Evolutionary conservation across 2,113 vertebrate genomes (phyloP).

Genomic region (Dascyllus trimaculatus): DNA sequence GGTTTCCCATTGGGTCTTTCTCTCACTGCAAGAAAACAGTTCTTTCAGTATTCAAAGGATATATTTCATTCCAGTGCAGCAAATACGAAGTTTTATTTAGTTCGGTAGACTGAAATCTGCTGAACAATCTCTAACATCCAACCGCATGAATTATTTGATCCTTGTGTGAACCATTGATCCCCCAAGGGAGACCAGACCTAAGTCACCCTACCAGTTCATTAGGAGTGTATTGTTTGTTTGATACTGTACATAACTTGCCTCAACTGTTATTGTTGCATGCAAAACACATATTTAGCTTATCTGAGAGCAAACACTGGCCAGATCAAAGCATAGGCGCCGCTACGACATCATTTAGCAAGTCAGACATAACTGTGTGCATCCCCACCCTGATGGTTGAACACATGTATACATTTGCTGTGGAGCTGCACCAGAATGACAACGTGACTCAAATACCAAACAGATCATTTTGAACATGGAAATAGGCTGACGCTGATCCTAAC

Average conservation of each 20-base stretch:
- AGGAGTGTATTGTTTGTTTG: slow-evolving; percentile 40
- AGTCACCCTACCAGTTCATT: slow-evolving; percentile 26
- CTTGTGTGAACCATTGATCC: background rate
- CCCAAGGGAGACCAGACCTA: slow-evolving; percentile 5
- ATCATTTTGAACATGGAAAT: slow-evolving; percentile 40
- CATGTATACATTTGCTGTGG: slow-evolving; percentile 29
- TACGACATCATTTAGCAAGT: slow-evolving; percentile 55
- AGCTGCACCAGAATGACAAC: slow-evolving; percentile 15
- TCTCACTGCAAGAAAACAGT: background rate
- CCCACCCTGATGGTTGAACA: slow-evolving; percentile 60
- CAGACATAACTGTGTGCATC: slow-evolving; percentile 73
- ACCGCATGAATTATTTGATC: background rate
- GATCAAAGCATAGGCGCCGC: slow-evolving; percentile 67
- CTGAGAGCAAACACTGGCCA: slow-evolving; percentile 53
- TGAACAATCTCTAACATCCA: background rate
- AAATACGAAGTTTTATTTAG: background rate
- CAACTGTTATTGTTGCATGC: slow-evolving; percentile 60
- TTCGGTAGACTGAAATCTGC: background rate
- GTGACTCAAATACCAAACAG: slow-evolving; percentile 15
- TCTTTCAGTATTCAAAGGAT: background rate
- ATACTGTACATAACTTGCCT: slow-evolving; percentile 24
- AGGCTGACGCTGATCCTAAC: slow-evolving; percentile 1
- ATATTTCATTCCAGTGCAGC: background rate
- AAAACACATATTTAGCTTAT: slow-evolving; percentile 73
- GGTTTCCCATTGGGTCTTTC: background rate